Conservation (phyloP, 2,113 vertebrate genomes). For the Indicator maculatus region DNA sequence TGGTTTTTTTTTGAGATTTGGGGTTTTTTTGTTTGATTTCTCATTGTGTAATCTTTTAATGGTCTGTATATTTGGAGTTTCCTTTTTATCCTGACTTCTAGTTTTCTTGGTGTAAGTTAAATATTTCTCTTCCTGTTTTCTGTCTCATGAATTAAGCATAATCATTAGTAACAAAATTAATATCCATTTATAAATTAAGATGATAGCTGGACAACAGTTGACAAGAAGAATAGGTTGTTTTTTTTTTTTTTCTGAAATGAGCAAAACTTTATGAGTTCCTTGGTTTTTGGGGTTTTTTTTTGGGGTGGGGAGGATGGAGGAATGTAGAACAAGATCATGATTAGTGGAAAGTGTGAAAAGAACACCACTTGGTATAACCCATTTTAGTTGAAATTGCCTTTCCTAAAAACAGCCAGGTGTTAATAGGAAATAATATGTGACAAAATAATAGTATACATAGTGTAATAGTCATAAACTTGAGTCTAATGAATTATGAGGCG, state of each 20-base stretch:
- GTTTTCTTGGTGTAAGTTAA: neutral
- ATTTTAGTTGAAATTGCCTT: neutral
- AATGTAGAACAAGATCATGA: neutral
- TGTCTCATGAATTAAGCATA: neutral
- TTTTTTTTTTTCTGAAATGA: neutral
- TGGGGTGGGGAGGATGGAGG: neutral
- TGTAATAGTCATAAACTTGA: neutral
- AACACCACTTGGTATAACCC: neutral
- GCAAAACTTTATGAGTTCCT: neutral
- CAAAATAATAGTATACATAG: neutral
- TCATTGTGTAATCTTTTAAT: neutral
- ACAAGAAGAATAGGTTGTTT: neutral
- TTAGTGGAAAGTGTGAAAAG: neutral
- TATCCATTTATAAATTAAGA: neutral
- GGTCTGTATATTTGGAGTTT: neutral
- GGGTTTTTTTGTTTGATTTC: neutral
- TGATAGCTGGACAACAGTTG: neutral
- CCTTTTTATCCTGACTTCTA: neutral
- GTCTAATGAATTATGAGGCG: neutral
- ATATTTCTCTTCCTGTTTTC: neutral
- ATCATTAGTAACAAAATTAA: neutral
- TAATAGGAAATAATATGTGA: neutral
- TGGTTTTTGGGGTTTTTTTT: neutral
- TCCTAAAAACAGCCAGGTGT: neutral
- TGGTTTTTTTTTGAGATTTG: neutral